These are phyloP conservation scores for Eurystomus gularis DNA, from an alignment of 2,113 vertebrate species.

Conservation along the genomic window DNA sequence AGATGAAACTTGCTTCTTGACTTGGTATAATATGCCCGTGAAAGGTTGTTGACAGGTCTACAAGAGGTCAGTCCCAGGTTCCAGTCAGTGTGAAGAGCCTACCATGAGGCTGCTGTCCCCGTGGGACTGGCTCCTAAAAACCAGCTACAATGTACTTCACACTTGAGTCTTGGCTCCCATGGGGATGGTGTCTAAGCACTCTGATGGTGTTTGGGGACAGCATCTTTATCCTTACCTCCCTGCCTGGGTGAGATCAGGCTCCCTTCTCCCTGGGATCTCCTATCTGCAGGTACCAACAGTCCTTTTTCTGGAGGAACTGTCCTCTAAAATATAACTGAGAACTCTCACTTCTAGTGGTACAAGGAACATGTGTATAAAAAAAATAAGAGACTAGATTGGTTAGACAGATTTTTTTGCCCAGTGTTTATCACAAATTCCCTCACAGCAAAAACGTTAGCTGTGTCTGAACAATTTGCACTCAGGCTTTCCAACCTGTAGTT, in stretches of 20 bases:
- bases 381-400: background rate
- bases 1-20: background rate
- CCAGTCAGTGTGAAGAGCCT: background rate
- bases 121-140: background rate
- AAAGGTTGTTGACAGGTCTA: background rate
- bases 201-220: background rate
- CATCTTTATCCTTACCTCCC: background rate
- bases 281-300: background rate
- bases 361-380: background rate
- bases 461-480: slow-evolving; percentile 19
- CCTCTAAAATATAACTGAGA: background rate
- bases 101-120: rapidly evolving
- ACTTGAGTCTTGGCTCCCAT: background rate
- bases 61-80: background rate
- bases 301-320: background rate
- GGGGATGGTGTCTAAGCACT: background rate
- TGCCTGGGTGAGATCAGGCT: background rate
- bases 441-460: background rate
- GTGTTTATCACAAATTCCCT: background rate
- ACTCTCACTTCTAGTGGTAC: background rate
- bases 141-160: background rate
- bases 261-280: background rate
- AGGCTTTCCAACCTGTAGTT: slow-evolving; percentile 33
- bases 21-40: background rate
- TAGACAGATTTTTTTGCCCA: background rate